Base-by-base conservation (phyloP, 2,888 invertebrate genomes). In the Leptopilina drosophilae region DNA sequence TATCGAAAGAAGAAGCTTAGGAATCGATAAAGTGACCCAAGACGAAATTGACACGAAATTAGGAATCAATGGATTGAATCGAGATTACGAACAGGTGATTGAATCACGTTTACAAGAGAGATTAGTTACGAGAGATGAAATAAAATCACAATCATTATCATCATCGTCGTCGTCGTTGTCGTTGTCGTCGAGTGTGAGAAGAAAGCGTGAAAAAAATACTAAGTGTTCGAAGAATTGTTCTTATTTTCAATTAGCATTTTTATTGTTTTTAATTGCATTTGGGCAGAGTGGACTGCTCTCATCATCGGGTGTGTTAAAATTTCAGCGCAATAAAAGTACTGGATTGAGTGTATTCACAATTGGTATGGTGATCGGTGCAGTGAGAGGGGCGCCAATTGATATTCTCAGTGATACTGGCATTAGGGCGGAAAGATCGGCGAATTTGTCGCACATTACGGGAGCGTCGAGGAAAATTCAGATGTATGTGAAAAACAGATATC, bases 401-500 rank as follows among this genome's bases (percentile, higher is more conserved):
- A 79, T 86, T 64, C 81, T 79, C 77, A 82, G 81, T 77, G 90
- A 89, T 82, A 84, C 89, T 73, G 87, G 87, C 26, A 84, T 86
- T 6, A 94, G 95, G 91, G 95, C 95, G 92, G 95, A 96, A 92
- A 95, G 96, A 90, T 95, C 95, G 90, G 95, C 96, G 88, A 96
- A 96, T 93, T 94, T 96, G 90, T 96, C 96, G 90, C 96, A 96
- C 93, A 95, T 96, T 91, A 95, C 95, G 87, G 96, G 96, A 91
- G 95, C 95, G 82, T 94, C 95, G 85, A 94, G 96, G 88, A 96
- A 96, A 91, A 96, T 97, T 90, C 96, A 96, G 93, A 94, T 97
- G 94, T 96, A 95, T 93, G 95, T 97, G 92, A 96, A 95, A 93
- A 95, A 96, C 93, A 94, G 95, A 87, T 95, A 96, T 92, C 94